Percentiles rank a stretch among this genome's conserved stretches.
Evolutionary conservation across 2,888 invertebrate species (phyloP).

Genomic region (Heliconius ismenius): DNA sequence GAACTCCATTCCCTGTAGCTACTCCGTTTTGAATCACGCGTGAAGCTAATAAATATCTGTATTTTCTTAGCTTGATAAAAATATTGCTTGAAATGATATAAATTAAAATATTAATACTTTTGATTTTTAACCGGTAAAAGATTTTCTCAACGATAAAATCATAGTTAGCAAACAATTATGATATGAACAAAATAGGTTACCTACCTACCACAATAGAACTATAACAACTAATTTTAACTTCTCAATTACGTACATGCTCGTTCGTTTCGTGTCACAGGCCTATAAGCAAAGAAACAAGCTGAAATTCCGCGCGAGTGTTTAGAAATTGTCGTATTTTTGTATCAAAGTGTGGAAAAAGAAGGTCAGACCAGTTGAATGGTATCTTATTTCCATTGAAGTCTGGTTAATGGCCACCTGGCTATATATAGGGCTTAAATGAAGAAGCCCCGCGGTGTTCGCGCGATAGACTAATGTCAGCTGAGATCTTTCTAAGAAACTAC

Average conservation of each 20-base stretch:
- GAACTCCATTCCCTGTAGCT: too few species aligned
- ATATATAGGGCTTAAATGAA: constrained; percentile 43
- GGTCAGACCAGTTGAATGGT: constrained; percentile 45
- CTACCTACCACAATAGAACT: not conserved
- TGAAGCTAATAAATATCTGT: too few species aligned
- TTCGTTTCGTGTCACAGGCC: constrained; percentile 10
- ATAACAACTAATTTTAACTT: constrained; percentile 14
- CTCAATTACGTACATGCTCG: constrained; percentile 18
- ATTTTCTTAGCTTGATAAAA: too few species aligned
- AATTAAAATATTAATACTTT: too few species aligned
- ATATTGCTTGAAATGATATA: too few species aligned
- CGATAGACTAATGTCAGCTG: constrained; percentile 37
- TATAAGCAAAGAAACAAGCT: constrained; percentile 16
- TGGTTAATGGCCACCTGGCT: constrained; percentile 42
- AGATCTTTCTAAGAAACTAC: constrained; percentile 30
- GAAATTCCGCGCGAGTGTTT: constrained; percentile 34
- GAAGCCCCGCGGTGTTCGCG: constrained; percentile 38
- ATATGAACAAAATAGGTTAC: not conserved
- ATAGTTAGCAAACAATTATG: not conserved
- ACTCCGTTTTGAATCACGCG: too few species aligned
- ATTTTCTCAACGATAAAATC: not conserved
- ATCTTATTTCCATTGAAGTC: constrained; percentile 43
- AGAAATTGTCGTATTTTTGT: constrained; percentile 39
- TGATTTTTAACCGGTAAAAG: too few species aligned
- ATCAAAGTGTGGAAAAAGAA: constrained; percentile 42